Percentiles rank a stretch among this genome's conserved stretches.
These are phyloP conservation scores for Nephrotoma flavescens DNA, from an alignment of 2,888 invertebrate species.

Conservation along the genomic window DNA sequence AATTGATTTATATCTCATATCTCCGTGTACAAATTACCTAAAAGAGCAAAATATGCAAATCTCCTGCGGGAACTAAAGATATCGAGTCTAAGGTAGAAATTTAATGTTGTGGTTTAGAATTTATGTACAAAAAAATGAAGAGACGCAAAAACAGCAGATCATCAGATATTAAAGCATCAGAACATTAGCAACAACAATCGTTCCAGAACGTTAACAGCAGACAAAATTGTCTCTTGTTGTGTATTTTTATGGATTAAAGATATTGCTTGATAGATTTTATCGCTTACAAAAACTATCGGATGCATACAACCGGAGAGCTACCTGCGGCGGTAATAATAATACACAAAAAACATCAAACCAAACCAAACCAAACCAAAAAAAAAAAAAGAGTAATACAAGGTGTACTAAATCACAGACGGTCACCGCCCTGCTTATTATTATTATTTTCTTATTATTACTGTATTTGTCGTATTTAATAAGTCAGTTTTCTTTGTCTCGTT, in stretches of 20 bases:
- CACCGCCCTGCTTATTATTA: not conserved
- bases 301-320: not conserved
- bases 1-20: not conserved
- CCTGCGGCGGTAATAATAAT: not conserved
- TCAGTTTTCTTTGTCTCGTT: not conserved
- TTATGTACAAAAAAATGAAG: not conserved
- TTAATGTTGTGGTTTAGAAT: not conserved
- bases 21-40: not conserved
- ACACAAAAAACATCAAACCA: not conserved
- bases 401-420: not conserved
- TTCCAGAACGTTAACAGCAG: not conserved
- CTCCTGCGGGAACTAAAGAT: not conserved
- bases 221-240: not conserved
- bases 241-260: not conserved
- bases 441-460: not conserved
- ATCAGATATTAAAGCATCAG: not conserved
- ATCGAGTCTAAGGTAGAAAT: not conserved
- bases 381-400: not conserved
- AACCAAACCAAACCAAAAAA: not conserved
- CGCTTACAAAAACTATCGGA: not conserved
- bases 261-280: not conserved
- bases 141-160: not conserved
- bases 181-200: not conserved
- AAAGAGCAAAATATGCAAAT: not conserved
- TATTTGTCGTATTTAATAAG: not conserved